Evolutionary conservation across 2,113 vertebrate genomes (phyloP), one percentile per base, ranked within the genome.

Genomic region (Platanista minor): DNA sequence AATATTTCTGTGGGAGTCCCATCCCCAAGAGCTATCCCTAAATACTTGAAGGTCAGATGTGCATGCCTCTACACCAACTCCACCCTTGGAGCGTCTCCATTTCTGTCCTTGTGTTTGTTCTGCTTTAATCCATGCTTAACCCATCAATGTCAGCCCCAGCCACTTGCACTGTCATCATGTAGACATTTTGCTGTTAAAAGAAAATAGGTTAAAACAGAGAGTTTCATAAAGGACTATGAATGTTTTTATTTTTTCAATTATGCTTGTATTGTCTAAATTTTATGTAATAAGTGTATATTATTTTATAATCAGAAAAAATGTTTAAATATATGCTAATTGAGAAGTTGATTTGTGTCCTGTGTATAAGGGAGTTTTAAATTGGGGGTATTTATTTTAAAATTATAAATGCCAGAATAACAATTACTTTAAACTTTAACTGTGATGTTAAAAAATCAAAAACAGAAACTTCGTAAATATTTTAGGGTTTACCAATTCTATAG

Each of bases 131-230:
- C 21, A 64, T 14, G 20, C 25, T 41, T 62, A 67, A 67, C 36
- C 10, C 41, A 14, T 27, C 43, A 33, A 4, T 23, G 23, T 61
- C 59, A 25, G 59, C 20, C 2, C 12, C 8, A 67, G 46, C 23
- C 57, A 74, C 15, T 36, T 66, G 14, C 14, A 23, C 6, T 59
- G 27, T 3, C 41, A 21, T 61, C 41, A 23, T n/a, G 6, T 13
- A 74, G 25, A 20, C 21, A 6, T 43, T 74, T 25, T 41, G 41
- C 4, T 75, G 1, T 43, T 27, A 9, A 13, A 84, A 78, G n/a
- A 90, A 89, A 89, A 23, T 57, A 71, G 59, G 54, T 21, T 57
- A 62, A 87, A 54, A 41, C 41, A 81, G 43, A 31, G 82, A 84
- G 0, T 66, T 69, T 75, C 3, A 54, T 33, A 62, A 18, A 77